A percentile compares a stretch with the other conserved stretches of the same genome.
These are phyloP conservation scores for Agrochola circellaris DNA, from an alignment of 2,888 invertebrate species.

Conservation along the genomic window DNA sequence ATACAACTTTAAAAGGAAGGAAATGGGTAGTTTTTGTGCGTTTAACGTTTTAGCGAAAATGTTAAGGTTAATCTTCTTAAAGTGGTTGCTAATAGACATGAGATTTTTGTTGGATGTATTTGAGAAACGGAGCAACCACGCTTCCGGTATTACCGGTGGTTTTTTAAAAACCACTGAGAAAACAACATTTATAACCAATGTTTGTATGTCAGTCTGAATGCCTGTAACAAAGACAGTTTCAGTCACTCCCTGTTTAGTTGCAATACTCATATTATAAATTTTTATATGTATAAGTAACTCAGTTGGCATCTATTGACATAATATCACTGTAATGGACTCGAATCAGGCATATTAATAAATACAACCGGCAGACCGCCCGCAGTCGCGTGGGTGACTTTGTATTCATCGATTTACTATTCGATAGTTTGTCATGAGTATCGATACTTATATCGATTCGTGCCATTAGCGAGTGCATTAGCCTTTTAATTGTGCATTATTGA, in stretches of 20 bases:
- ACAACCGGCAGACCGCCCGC: constrained; percentile 71
- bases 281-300: constrained; percentile 15
- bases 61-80: background rate
- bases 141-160: no score
- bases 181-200: background rate
- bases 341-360: constrained; percentile 77
- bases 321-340: constrained; percentile 79
- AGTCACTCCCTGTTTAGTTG: no score
- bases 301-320: constrained; percentile 74
- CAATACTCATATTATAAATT: background rate
- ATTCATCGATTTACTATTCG: constrained; percentile 73
- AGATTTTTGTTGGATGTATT: background rate
- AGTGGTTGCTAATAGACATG: background rate
- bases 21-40: constrained; percentile 14
- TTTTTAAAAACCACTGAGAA: background rate
- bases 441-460: constrained; percentile 67
- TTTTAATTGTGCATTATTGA: constrained; percentile 82
- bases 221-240: background rate
- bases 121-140: background rate
- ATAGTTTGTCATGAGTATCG: constrained; percentile 68
- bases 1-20: constrained; percentile 37
- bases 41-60: constrained; percentile 12
- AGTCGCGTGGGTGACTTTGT: constrained; percentile 80
- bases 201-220: background rate
- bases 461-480: constrained; percentile 80